Base-by-base conservation (phyloP, 2,888 invertebrate genomes). In the Rhingia rostrata region DNA sequence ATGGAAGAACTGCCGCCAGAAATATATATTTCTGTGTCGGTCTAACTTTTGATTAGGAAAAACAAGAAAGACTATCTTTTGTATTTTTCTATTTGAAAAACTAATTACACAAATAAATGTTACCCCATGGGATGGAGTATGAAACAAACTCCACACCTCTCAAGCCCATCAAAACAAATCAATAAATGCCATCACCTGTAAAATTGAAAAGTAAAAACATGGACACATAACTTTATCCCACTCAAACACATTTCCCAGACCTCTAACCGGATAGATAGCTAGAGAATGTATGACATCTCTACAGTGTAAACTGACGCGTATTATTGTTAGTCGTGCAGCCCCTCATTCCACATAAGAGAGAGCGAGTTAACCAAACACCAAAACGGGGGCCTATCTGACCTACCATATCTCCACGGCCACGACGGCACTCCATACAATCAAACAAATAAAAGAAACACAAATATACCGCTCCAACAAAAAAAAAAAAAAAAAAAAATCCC, bases 281-380 rank as follows among this genome's bases (percentile, higher is more conserved):
- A 45, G 41, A 51, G 51, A 53, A 43, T 43, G 12, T n/a, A 4
- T 51, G 9, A 53, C 43, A 41, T 61, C 53, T 10, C 3, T 53
- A 41, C 6, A n/a, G n/a, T n/a, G n/a, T n/a, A n/a, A n/a, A 5
- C 64, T 39, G 12, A 41, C 39, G 51, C 39, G 32, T 51, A 12
- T 1, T 10, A n/a, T 37, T 37, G 37, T 10, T 37, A 43, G 39
- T 51, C 14, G 41, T 33, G 6, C 4, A 35, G 6, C 9, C 22
- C 22, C n/a, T 33, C 14, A 9, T 14, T 0, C 12, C 2, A 33
- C 41, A 9, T n/a, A 30, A 30, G 72, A 61, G 61, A 22, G 53
- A 72, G 53, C 43, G 53, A 61, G 53, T 35, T 22, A 4, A 33
- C 49, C 22, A 51, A 49, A 60, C 32, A 10, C 14, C 41, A 41